Evolutionary conservation across 2,888 invertebrate species (phyloP).

Genomic region (Pteria penguin): DNA sequence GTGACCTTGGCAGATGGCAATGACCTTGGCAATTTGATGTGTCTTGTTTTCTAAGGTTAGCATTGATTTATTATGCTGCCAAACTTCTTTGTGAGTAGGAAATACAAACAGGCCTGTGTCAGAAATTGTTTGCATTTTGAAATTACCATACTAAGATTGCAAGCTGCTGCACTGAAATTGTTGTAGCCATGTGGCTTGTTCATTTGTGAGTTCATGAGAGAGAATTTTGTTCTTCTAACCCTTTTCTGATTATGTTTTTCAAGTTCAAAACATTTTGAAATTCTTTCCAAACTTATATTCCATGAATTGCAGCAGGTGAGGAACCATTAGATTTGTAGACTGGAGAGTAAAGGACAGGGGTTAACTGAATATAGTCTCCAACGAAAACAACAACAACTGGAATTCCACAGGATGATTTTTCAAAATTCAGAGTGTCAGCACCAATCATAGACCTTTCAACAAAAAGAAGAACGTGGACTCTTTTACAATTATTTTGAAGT

Average conservation of each 20-base stretch:
- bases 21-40: slow-evolving; percentile 37
- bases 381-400: slow-evolving; percentile 47
- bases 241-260: slow-evolving; percentile 38
- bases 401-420: slow-evolving; percentile 41
- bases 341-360: slow-evolving; percentile 45
- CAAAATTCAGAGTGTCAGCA: slow-evolving; percentile 18
- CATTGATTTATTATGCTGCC: slow-evolving; percentile 44
- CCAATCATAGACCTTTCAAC: slow-evolving; percentile 54
- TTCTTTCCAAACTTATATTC: slow-evolving; percentile 44
- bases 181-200: slow-evolving; percentile 44
- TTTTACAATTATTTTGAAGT: slow-evolving; percentile 45
- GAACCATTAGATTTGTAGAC: slow-evolving; percentile 35
- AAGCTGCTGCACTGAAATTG: slow-evolving; percentile 40
- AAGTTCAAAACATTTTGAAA: slow-evolving; percentile 39
- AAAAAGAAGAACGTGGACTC: slow-evolving; percentile 44
- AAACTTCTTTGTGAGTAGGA: slow-evolving; percentile 40
- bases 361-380: slow-evolving; percentile 47
- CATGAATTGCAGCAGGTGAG: slow-evolving; percentile 47
- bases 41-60: slow-evolving; percentile 28
- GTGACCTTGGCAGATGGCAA: not conserved
- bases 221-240: not conserved
- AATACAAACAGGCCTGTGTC: slow-evolving; percentile 45
- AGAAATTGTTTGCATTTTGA: slow-evolving; percentile 27
- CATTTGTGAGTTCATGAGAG: slow-evolving; percentile 15
- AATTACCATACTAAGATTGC: slow-evolving; percentile 20